phyloP scores from a whole-genome alignment of 1,140 invertebrate species.

The Amphibalanus amphitrite region DNA sequence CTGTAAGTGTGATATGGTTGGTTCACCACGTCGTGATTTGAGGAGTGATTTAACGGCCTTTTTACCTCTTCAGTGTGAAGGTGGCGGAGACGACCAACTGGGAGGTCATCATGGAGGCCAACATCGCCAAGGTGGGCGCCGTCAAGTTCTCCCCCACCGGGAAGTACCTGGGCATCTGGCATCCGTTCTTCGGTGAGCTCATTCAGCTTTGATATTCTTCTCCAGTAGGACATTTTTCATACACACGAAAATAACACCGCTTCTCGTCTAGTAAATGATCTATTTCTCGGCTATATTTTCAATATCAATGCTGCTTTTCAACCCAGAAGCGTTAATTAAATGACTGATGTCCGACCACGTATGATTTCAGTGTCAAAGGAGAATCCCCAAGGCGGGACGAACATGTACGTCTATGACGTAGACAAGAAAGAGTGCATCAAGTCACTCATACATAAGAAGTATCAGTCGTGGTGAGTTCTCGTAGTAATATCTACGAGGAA shows the following conservation, averaged over 20 bases:
- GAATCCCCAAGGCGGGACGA: not conserved
- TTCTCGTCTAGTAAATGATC: too few relatives aligned
- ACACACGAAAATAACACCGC: too few relatives aligned
- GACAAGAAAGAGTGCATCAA: not conserved
- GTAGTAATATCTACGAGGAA: too few relatives aligned
- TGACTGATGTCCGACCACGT: too few relatives aligned
- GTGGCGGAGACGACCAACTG: not conserved
- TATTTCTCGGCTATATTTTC: too few relatives aligned
- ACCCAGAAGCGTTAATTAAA: too few relatives aligned
- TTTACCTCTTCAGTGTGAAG: not conserved
- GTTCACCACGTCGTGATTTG: too few relatives aligned
- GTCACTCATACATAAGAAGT: not conserved
- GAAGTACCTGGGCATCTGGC: not conserved
- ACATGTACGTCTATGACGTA: conserved; percentile 1
- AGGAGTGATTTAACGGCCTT: too few relatives aligned
- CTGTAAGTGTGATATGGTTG: too few relatives aligned
- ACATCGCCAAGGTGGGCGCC: not conserved
- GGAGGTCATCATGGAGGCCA: not conserved
- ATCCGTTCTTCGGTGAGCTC: not conserved
- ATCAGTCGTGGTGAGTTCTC: not conserved
- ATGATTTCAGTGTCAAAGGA: not conserved
- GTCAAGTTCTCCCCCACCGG: not conserved
- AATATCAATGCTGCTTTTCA: too few relatives aligned
- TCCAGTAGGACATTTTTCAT: too few relatives aligned
- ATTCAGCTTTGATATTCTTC: too few relatives aligned